A percentile compares a stretch with the other conserved stretches of the same genome.
Conservation (phyloP, 2,797 vertebrate genomes). For the Merluccius polli region DNA sequence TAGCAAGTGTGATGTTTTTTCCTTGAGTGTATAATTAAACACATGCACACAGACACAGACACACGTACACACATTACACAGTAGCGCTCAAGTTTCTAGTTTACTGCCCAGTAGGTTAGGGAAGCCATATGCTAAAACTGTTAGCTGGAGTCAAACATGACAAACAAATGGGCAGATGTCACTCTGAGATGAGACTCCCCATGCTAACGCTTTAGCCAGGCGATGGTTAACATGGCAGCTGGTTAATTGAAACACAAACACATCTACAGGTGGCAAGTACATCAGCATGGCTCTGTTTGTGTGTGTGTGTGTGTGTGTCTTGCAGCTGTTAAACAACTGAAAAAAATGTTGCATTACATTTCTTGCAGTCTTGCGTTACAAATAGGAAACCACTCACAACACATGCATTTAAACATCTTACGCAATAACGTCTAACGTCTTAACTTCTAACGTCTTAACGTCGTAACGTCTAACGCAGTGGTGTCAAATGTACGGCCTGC, state of each 20-base stretch:
- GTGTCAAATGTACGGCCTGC: too few relatives aligned
- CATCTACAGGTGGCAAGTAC: neutral
- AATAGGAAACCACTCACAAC: neutral
- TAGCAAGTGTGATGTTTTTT: neutral
- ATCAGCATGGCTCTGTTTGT: neutral
- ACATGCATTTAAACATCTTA: neutral
- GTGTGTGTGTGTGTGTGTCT: neutral
- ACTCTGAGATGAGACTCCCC: neutral
- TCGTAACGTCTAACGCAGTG: too few relatives aligned
- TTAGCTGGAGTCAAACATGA: neutral
- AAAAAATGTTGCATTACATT: neutral
- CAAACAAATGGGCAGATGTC: neutral
- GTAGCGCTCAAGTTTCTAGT: neutral
- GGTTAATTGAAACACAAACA: neutral
- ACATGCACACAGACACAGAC: neutral
- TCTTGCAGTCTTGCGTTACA: too few relatives aligned
- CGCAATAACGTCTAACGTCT: too few relatives aligned
- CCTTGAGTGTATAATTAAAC: neutral
- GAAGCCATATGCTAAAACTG: neutral
- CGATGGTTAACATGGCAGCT: neutral
- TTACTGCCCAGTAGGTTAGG: neutral
- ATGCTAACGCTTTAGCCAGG: neutral
- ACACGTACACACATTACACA: neutral
- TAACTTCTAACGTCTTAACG: too few relatives aligned
- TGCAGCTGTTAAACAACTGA: neutral